phyloP scores from a whole-genome alignment of 2,113 vertebrate species.

The Trochalopteron elliotii region DNA sequence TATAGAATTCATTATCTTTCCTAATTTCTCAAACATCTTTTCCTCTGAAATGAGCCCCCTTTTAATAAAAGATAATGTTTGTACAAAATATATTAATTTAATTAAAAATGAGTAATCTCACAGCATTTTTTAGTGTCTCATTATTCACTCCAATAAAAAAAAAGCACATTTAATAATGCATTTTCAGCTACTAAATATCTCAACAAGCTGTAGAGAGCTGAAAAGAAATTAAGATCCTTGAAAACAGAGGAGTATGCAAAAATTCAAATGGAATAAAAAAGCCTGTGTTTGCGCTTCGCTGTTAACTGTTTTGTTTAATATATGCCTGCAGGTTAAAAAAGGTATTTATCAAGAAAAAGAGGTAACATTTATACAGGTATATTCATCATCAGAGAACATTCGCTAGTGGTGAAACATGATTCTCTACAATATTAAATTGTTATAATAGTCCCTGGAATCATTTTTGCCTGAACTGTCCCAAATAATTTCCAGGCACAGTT shows the following conservation, averaged over 20 bases:
- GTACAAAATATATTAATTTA: constrained; percentile 7
- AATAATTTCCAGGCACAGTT: not conserved
- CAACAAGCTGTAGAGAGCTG: not conserved
- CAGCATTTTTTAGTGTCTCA: not conserved
- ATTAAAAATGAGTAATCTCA: not conserved
- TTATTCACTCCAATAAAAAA: constrained; percentile 2
- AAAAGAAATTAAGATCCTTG: not conserved
- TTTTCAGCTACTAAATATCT: not conserved
- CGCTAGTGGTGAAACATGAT: not conserved
- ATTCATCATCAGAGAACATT: not conserved
- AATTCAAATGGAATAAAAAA: not conserved
- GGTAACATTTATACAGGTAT: not conserved
- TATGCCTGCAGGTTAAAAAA: not conserved
- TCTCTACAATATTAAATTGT: not conserved
- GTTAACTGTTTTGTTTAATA: not conserved
- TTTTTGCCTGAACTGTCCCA: not conserved
- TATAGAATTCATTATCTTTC: not conserved
- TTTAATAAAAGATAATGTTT: not conserved
- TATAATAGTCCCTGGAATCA: not conserved
- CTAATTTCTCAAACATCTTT: not conserved
- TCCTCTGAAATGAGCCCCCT: not conserved
- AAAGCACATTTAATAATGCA: not conserved
- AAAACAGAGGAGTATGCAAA: not conserved
- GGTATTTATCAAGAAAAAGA: not conserved
- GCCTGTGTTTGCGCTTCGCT: not conserved